phyloP scores from a whole-genome alignment of 2,797 vertebrate genomes.

The Micrastur ruficollis region DNA sequence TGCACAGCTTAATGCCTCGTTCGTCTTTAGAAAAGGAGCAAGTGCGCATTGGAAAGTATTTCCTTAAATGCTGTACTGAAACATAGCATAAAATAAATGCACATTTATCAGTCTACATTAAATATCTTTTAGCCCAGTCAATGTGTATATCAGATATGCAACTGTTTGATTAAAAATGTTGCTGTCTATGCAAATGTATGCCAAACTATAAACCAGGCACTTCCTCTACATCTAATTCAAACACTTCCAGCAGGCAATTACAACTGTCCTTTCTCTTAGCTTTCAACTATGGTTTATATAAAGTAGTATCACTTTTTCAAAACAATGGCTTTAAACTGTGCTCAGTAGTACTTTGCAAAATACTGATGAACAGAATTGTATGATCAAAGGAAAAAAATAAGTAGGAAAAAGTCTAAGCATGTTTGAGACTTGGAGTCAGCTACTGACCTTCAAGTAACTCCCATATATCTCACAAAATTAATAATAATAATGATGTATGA shows the following conservation, averaged over 20 bases:
- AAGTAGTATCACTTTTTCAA: slow-evolving; percentile 43
- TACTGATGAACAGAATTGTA: slow-evolving; percentile 5
- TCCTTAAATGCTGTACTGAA: neutral
- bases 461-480: slow-evolving; percentile 64
- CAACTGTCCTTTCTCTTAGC: slow-evolving; percentile 6
- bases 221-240: slow-evolving; percentile 29
- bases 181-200: slow-evolving; percentile 9
- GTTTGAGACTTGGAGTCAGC: slow-evolving; percentile 16
- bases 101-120: neutral
- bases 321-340: slow-evolving; percentile 17
- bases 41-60: neutral
- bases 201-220: neutral
- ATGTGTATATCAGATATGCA: neutral
- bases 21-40: neutral
- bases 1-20: neutral
- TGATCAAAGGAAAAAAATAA: slow-evolving; percentile 26
- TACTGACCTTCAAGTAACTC: slow-evolving; percentile 64
- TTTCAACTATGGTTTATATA: slow-evolving; percentile 39
- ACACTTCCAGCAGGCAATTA: slow-evolving; percentile 22
- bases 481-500: slow-evolving; percentile 59
- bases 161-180: slow-evolving; percentile 4
- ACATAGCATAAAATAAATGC: neutral
- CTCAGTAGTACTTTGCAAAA: slow-evolving; percentile 5
- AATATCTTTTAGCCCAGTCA: neutral
- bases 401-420: neutral